phyloP scores from a whole-genome alignment of 2,797 vertebrate species.

The Neosilurus hyrtlii region DNA sequence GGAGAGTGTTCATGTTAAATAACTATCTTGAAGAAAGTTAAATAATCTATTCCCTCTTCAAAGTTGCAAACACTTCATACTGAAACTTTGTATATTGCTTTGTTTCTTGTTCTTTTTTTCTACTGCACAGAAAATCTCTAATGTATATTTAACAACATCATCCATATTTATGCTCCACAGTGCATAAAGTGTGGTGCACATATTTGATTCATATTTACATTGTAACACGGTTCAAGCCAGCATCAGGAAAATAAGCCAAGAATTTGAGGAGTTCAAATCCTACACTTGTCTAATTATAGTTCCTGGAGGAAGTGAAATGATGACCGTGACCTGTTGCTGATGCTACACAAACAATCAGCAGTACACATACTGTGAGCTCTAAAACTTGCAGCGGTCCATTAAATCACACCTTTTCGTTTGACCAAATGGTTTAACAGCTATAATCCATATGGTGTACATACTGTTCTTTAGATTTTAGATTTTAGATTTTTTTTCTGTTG shows the following conservation, averaged over 20 bases:
- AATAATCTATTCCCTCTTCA: constrained; percentile 23
- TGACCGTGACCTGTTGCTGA: constrained; percentile 27
- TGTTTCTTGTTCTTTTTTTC: constrained; percentile 16
- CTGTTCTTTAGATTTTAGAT: too few relatives aligned
- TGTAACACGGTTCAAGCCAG: constrained; percentile 11
- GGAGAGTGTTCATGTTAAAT: neutral
- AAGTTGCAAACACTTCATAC: constrained; percentile 4
- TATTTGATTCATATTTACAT: constrained; percentile 34
- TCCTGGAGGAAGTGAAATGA: constrained; percentile 3
- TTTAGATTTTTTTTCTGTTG: too few relatives aligned
- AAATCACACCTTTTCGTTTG: constrained; percentile 21
- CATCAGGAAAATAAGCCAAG: constrained; percentile 18
- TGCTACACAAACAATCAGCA: constrained; percentile 17
- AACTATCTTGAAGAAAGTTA: constrained; percentile 20
- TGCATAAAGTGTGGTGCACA: constrained; percentile 28
- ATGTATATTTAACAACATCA: constrained; percentile 45
- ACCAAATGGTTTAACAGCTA: constrained; percentile 3
- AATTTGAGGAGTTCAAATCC: neutral
- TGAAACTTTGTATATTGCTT: constrained; percentile 22
- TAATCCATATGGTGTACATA: too few relatives aligned
- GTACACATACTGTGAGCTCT: constrained; percentile 3
- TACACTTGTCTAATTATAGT: neutral
- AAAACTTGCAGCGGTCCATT: constrained; percentile 14
- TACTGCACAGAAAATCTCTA: constrained; percentile 8
- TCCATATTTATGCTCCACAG: constrained; percentile 41